Conservation (phyloP, 1,140 invertebrate genomes). For the Cyphomyrmex costatus region DNA sequence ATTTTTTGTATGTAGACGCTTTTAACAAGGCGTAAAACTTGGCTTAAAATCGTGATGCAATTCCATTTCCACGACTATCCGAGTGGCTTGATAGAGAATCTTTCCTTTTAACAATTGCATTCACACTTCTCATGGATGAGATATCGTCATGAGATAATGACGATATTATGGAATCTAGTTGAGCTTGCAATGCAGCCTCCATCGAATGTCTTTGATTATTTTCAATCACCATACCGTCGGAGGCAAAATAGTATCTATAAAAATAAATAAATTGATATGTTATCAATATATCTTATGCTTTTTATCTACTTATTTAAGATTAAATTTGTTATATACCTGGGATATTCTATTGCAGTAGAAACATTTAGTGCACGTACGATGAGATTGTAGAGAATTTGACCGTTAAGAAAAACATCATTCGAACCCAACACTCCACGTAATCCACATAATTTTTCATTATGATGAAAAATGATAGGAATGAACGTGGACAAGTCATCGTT, state of each 20-base stretch:
- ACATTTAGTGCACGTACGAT: slow-evolving; percentile 80
- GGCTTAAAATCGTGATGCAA: slow-evolving; percentile 88
- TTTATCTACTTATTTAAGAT: background rate
- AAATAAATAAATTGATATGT: slow-evolving; percentile 47
- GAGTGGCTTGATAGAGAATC: slow-evolving; percentile 87
- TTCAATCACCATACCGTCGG: slow-evolving; percentile 80
- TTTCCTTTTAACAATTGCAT: slow-evolving; percentile 86
- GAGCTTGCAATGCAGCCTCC: slow-evolving; percentile 74
- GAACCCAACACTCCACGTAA: slow-evolving; percentile 80
- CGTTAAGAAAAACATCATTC: slow-evolving; percentile 80
- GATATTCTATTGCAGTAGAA: slow-evolving; percentile 82
- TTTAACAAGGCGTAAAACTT: background rate
- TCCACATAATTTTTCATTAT: slow-evolving; percentile 74
- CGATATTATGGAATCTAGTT: slow-evolving; percentile 74
- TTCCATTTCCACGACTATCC: slow-evolving; percentile 89
- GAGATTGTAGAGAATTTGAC: slow-evolving; percentile 83
- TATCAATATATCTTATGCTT: background rate
- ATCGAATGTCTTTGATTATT: slow-evolving; percentile 78
- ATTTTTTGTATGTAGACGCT: background rate
- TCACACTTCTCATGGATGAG: slow-evolving; percentile 84
- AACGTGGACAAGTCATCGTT: slow-evolving; percentile 78
- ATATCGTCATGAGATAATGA: slow-evolving; percentile 71
- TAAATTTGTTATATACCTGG: slow-evolving; percentile 77
- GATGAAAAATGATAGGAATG: slow-evolving; percentile 80
- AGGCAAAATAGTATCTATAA: slow-evolving; percentile 79